Evolutionary conservation across 2,797 vertebrate genomes (phyloP).

Genomic region (Falco concolor): DNA sequence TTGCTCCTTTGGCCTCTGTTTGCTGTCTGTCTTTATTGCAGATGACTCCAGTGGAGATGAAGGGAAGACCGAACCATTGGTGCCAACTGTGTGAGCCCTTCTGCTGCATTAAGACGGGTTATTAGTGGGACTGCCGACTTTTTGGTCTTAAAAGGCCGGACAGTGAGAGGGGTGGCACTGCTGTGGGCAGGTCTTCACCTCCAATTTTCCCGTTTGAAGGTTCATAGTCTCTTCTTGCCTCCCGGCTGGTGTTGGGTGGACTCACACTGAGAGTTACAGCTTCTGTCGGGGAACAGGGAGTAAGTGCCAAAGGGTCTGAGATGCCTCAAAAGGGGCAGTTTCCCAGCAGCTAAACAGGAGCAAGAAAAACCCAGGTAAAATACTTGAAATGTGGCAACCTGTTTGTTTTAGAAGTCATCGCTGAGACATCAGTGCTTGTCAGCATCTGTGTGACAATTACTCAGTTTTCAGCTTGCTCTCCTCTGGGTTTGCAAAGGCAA

Average conservation of each 20-base stretch:
- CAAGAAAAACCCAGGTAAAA: background rate
- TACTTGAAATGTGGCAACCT: background rate
- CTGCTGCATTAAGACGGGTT: too few species aligned
- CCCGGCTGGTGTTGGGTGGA: accelerated
- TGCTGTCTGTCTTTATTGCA: background rate
- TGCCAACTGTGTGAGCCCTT: background rate
- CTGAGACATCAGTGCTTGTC: background rate
- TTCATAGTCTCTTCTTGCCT: background rate
- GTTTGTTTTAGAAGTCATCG: background rate
- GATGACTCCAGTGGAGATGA: background rate
- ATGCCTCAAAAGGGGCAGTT: background rate
- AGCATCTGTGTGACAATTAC: background rate
- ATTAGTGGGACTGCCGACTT: background rate
- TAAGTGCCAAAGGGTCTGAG: background rate
- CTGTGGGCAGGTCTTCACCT: background rate
- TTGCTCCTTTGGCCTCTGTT: background rate
- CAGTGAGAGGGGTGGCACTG: accelerated
- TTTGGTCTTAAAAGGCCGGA: background rate
- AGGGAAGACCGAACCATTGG: background rate
- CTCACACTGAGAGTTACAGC: background rate
- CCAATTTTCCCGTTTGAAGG: background rate
- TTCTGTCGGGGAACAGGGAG: background rate
- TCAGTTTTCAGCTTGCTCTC: background rate
- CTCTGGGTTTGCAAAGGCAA: background rate
- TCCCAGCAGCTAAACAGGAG: background rate